phyloP scores from a whole-genome alignment of 1,140 invertebrate species.

The Psilanteris sp. region DNA sequence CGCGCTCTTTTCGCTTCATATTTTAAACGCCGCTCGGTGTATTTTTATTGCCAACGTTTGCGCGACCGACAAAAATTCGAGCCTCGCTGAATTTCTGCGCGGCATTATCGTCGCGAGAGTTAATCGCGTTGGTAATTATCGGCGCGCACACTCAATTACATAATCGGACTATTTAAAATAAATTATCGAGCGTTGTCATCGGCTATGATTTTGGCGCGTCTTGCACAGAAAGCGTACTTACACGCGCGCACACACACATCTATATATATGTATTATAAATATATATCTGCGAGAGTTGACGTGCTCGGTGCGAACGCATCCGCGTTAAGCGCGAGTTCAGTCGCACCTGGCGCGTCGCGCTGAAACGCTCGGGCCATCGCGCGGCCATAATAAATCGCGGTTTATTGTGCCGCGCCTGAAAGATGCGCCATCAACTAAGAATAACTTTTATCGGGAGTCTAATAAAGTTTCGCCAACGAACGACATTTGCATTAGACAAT shows the following conservation, averaged over 20 bases:
- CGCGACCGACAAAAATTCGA: constrained; percentile 4
- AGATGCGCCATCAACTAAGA: not conserved
- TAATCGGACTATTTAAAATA: constrained; percentile 24
- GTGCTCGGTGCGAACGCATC: no score
- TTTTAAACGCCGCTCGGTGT: constrained; percentile 7
- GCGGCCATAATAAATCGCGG: not conserved
- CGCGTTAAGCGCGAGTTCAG: no score
- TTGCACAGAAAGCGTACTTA: constrained; percentile 9
- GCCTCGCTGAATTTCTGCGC: constrained; percentile 15
- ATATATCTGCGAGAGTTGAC: no score
- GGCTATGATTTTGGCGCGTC: constrained; percentile 28
- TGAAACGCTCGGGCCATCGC: constrained; percentile 11
- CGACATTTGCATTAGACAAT: constrained; percentile 48
- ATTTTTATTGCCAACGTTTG: constrained; percentile 3
- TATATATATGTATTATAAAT: no score
- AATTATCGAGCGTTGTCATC: constrained; percentile 38
- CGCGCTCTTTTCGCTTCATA: not conserved
- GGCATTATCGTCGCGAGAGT: constrained; percentile 13
- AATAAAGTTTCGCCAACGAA: constrained; percentile 35
- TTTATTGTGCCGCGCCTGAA: constrained; percentile 17
- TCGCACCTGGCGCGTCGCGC: no score
- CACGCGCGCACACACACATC: constrained; percentile 14
- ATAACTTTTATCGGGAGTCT: constrained; percentile 38
- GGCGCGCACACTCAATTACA: not conserved
- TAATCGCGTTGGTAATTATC: constrained; percentile 25